Base-by-base conservation (phyloP, 2,797 vertebrate genomes). In the Champsocephalus gunnari region DNA sequence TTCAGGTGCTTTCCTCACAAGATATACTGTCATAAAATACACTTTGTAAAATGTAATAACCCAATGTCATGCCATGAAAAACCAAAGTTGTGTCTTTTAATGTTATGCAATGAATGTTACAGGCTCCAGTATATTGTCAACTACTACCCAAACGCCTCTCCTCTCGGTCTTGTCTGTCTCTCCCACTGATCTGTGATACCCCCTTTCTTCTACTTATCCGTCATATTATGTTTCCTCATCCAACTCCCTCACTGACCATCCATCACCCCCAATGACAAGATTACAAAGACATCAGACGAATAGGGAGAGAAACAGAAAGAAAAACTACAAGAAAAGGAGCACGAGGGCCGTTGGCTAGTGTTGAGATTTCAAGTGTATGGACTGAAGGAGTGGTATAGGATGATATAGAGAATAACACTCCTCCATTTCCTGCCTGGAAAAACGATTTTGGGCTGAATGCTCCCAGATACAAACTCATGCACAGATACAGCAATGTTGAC, bases 401-500 rank as follows among this genome's bases (percentile, higher is more conserved):
- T 59, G 79, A 89, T 66, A 80, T 68, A 77, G 68, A 85, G 66
- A 83, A 79, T 81, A 83, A 82, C 76, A 76, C 48, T 81, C 58
- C 32, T 41, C 71, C 51, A 44, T 82, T 90, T 92, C 82, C 87
- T 83, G 76, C 65, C 69, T 87, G 84, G 86, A 90, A 92, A 88
- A 90, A 76, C 55, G 44, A 24, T 81, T 28, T 79, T 41, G 63
- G 75, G 69, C 73, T 70, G 60, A 72, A 60, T 55, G 71, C 74
- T 70, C 56, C 56, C 56, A 53, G 67, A 51, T 32, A 72, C 62
- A 55, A 63, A 58, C 44, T 32, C 49, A 34, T 12, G 53, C 71
- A 81, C 45, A 70, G 78, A 83, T 65, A 86, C 82, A 77, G 79
- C 74, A 73, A 64, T 90, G 92, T 92, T 92, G 88, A 92, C 82